Percentiles rank a stretch among this genome's conserved stretches.
Evolutionary conservation across 2,113 vertebrate species (phyloP).

Genomic region (Oryzias curvinotus): DNA sequence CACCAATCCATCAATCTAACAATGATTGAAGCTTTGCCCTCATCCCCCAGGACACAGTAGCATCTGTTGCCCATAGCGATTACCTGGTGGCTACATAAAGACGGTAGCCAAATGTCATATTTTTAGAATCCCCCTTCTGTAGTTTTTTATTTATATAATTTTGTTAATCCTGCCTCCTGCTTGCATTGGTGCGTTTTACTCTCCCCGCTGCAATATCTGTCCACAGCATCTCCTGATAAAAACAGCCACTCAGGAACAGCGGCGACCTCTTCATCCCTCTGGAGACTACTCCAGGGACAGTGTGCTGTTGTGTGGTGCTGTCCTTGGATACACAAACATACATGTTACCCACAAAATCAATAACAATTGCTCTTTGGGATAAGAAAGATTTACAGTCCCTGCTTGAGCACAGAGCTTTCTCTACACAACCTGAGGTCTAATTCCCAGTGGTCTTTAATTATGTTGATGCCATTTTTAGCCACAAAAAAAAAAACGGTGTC

Average conservation of each 20-base stretch:
- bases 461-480: no score
- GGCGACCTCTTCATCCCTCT: slow-evolving; percentile 36
- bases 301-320: slow-evolving; percentile 18
- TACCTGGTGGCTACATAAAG: slow-evolving; percentile 42
- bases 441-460: no score
- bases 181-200: neutral
- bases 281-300: slow-evolving; percentile 32
- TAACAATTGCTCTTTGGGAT: no score
- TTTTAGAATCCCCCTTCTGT: slow-evolving; percentile 6
- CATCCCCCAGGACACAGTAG: slow-evolving; percentile 35
- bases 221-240: slow-evolving; percentile 12
- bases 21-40: slow-evolving; percentile 23
- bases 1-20: neutral
- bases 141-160: slow-evolving; percentile 11
- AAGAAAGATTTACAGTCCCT: neutral
- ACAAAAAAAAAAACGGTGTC: no score
- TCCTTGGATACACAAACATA: slow-evolving; percentile 1
- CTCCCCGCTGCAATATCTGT: slow-evolving; percentile 6
- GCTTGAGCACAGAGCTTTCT: no score
- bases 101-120: slow-evolving; percentile 24
- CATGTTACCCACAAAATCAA: slow-evolving; percentile 2
- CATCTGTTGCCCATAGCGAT: slow-evolving; percentile 61
- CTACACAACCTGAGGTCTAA: no score
- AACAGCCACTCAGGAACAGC: slow-evolving; percentile 15
- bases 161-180: neutral